Conservation (phyloP, 2,797 vertebrate genomes). For the Enteromius afrohamiltoni region DNA sequence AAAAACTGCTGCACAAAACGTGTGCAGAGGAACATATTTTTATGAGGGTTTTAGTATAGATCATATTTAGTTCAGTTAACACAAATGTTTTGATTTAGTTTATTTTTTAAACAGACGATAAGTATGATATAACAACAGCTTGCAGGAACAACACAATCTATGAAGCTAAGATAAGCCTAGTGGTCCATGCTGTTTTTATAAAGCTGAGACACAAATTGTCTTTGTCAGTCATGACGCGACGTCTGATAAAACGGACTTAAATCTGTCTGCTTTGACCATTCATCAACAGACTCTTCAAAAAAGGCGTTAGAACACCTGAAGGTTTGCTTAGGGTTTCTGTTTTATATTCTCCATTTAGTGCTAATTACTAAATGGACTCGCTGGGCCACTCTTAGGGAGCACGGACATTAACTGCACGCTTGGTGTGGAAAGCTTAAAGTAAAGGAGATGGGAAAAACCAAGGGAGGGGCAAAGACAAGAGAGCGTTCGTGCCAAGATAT, state of each 20-base stretch:
- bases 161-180: neutral
- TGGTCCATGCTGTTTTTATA: conserved; percentile 13
- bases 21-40: no score
- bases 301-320: neutral
- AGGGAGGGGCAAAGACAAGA: conserved; percentile 33
- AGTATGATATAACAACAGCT: neutral
- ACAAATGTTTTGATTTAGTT: neutral
- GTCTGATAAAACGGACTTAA: neutral
- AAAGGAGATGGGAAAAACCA: conserved; percentile 22
- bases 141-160: neutral
- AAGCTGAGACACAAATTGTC: neutral
- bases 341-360: neutral
- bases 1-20: no score
- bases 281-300: conserved; percentile 6
- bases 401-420: neutral
- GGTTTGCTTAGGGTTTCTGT: conserved; percentile 1
- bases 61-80: neutral
- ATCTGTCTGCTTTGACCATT: conserved; percentile 19
- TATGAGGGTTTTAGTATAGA: neutral
- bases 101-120: neutral
- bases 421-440: conserved; percentile 14
- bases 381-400: neutral
- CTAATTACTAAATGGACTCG: neutral
- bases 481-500: conserved; percentile 47
- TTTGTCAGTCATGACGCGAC: conserved; percentile 13